phyloP scores from a whole-genome alignment of 2,888 invertebrate genomes.

The Drosophila acutilabella region DNA sequence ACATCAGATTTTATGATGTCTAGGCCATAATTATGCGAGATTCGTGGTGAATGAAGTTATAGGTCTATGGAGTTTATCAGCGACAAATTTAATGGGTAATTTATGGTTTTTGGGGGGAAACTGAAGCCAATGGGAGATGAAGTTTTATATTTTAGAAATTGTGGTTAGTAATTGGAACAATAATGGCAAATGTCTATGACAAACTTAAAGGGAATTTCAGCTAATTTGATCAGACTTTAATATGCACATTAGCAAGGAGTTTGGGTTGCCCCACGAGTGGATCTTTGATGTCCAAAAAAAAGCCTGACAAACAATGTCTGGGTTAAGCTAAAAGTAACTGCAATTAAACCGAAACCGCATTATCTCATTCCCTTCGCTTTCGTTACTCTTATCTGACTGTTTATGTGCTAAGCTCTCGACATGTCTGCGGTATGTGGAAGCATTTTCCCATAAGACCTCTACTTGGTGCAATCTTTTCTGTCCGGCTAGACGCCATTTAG shows the following conservation, averaged over 20 bases:
- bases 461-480: slow-evolving; percentile 44
- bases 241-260: slow-evolving; percentile 6
- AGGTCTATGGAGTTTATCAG: slow-evolving; percentile 26
- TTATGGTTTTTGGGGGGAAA: slow-evolving; percentile 30
- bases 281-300: slow-evolving; percentile 15
- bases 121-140: slow-evolving; percentile 24
- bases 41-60: slow-evolving; percentile 32
- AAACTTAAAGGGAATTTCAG: neutral
- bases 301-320: slow-evolving; percentile 50
- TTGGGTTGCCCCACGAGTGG: neutral
- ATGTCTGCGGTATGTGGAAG: slow-evolving; percentile 74
- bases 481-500: slow-evolving; percentile 68
- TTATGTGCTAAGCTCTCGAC: slow-evolving; percentile 56
- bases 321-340: slow-evolving; percentile 49
- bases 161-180: slow-evolving; percentile 26
- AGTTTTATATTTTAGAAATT: neutral
- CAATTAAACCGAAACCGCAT: slow-evolving; percentile 69
- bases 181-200: slow-evolving; percentile 10
- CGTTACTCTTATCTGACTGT: slow-evolving; percentile 40
- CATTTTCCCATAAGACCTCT: slow-evolving; percentile 61
- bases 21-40: slow-evolving; percentile 69
- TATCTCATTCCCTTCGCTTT: slow-evolving; percentile 42
- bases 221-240: slow-evolving; percentile 24
- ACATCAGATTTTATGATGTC: slow-evolving; percentile 70
- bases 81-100: slow-evolving; percentile 48